Conservation (phyloP, 2,797 vertebrate genomes). For the Lagocephalus sceleratus region DNA sequence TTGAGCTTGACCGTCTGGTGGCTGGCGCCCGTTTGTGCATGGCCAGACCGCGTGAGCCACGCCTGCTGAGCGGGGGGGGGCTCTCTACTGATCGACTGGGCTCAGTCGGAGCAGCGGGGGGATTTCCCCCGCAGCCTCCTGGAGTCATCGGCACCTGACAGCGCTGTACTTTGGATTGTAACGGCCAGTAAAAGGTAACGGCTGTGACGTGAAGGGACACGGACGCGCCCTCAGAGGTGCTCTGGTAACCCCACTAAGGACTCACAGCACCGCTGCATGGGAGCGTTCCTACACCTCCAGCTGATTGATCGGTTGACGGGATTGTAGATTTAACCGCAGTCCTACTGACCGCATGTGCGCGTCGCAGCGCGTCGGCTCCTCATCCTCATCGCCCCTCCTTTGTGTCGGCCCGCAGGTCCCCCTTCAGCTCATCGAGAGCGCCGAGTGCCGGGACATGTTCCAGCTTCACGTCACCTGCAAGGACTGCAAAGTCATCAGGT, state of each 20-base stretch:
- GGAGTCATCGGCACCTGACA: constrained; percentile 34
- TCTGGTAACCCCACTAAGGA: constrained; percentile 15
- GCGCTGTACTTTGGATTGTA: constrained; percentile 38
- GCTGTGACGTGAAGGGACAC: constrained; percentile 16
- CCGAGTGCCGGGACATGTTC: constrained; percentile 95
- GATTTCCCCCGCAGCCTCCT: constrained; percentile 45
- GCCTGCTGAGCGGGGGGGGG: constrained; percentile 20
- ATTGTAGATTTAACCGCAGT: constrained; percentile 7
- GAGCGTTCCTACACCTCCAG: constrained; percentile 5
- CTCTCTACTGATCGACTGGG: constrained; percentile 40
- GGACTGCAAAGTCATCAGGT: constrained; percentile 98
- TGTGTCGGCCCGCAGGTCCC: constrained; percentile 79
- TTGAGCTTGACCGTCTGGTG: constrained; percentile 20
- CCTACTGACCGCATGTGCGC: constrained; percentile 52
- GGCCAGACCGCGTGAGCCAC: constrained; percentile 38
- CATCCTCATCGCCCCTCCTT: no score
- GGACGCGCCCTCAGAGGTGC: constrained; percentile 18
- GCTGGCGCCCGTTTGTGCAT: constrained; percentile 48
- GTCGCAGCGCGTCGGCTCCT: neutral
- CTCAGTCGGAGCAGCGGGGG: constrained; percentile 29
- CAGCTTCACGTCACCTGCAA: constrained; percentile 97
- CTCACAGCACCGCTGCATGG: constrained; percentile 30
- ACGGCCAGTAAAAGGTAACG: constrained; percentile 49
- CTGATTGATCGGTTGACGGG: constrained; percentile 28
- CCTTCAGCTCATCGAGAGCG: constrained; percentile 90